Evolutionary conservation across 2,113 vertebrate species (phyloP), one percentile per base, ranked within the genome.

Genomic region (Dicerorhinus sumatrensis): DNA sequence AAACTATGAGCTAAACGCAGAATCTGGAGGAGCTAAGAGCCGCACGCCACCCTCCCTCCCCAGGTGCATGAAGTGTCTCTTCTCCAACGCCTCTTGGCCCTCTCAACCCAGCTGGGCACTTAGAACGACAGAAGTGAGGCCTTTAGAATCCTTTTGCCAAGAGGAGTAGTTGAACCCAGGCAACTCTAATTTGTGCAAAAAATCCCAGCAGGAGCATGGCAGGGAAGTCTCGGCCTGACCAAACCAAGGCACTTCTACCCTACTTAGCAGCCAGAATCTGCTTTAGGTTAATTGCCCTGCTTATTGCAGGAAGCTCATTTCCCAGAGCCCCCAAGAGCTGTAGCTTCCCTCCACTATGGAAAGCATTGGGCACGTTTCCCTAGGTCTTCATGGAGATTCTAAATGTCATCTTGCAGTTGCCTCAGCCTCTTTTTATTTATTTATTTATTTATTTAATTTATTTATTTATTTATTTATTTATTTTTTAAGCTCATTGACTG

Each of bases 401-500:
- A 92, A 86, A 77, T n/a, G 20, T 8, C 79, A 16, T 39, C 79
- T 56, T 92, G 2, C 13, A 60, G 9, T 91, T 51, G 17, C 48
- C 42, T 93, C 70, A 17, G 0, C 14, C 12, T 87, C 31, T 72
- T 13, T 77, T 54, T n/a, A n/a, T n/a, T 65, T 14, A 42, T 42
- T 42, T 42, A 42, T 42, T 42, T 42, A 42, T 42, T 65, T 14
- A 42, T 67, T 36, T 87, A n/a, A n/a, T n/a, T n/a, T n/a, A n/a
- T n/a, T n/a, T n/a, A n/a, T n/a, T 65, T 14, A 42, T 42, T 42
- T 42, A 42, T 42, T 42, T 42, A 42, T 42, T 65, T 14, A 42
- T 67, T 36, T 87, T 82, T 79, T 29, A 94, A 77, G 69, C 65
- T 93, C 13, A n/a, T 36, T 93, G 91, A 96, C 82, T 96, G 80